Percentiles rank a stretch among this genome's conserved stretches.
These are phyloP conservation scores for Salarias fasciatus DNA, from an alignment of 2,797 vertebrate genomes.

Conservation along the genomic window DNA sequence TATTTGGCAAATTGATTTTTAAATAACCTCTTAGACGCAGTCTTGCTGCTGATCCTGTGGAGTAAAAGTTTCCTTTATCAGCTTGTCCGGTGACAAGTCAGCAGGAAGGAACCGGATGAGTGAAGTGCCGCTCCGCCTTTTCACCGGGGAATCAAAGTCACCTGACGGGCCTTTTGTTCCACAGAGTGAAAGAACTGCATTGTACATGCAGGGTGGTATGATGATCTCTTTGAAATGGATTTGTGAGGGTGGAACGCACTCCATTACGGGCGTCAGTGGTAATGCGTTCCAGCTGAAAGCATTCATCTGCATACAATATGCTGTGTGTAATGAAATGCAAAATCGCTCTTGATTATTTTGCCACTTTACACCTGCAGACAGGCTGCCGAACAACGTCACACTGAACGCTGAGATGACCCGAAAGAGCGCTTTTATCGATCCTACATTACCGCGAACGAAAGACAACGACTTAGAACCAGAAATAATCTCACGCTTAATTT, in stretches of 20 bases:
- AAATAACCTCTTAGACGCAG: too few relatives aligned
- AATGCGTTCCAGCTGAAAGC: constrained; percentile 26
- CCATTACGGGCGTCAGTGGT: constrained; percentile 24
- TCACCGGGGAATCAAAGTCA: constrained; percentile 5
- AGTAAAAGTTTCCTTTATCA: too few relatives aligned
- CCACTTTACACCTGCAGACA: constrained; percentile 6
- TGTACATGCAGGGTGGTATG: neutral
- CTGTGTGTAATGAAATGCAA: constrained; percentile 15
- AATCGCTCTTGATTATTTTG: constrained; percentile 25
- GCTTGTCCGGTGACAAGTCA: constrained; percentile 3
- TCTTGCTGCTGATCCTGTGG: too few relatives aligned
- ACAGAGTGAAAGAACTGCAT: neutral
- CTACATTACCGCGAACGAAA: neutral
- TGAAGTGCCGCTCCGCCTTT: neutral
- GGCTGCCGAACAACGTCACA: neutral
- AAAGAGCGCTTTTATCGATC: too few relatives aligned
- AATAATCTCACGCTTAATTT: neutral
- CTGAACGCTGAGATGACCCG: constrained; percentile 9
- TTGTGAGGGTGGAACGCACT: constrained; percentile 1
- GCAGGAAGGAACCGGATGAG: constrained; percentile 1
- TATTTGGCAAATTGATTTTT: too few relatives aligned
- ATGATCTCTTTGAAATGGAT: constrained; percentile 21
- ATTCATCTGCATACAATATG: constrained; percentile 16
- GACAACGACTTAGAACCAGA: constrained; percentile 6
- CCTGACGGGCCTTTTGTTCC: constrained; percentile 7